Evolutionary conservation across 2,797 vertebrate genomes (phyloP).

Genomic region (Tinamus major): DNA sequence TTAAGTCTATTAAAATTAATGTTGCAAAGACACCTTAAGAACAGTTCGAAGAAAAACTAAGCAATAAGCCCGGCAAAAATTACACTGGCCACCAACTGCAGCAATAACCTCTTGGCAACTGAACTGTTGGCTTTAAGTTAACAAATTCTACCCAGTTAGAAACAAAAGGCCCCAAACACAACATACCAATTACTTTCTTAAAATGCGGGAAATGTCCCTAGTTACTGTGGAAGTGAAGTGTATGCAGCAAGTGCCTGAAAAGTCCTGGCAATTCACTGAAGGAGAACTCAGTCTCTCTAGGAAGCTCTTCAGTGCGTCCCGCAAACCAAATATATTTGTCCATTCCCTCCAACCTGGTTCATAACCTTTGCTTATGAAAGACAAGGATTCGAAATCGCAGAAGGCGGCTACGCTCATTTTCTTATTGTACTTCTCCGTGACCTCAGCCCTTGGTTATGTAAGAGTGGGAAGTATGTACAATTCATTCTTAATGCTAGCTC

Average conservation of each 20-base stretch:
- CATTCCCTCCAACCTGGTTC: not conserved
- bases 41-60: not conserved
- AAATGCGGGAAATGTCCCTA: not conserved
- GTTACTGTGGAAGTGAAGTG: not conserved
- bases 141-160: not conserved
- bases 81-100: not conserved
- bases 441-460: conserved; percentile 37
- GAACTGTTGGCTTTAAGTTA: not conserved
- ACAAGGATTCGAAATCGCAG: not conserved
- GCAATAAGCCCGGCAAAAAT: not conserved
- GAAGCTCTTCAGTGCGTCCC: conserved; percentile 23
- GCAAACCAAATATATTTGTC: not conserved
- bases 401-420: conserved; percentile 13
- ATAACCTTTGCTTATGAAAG: conserved; percentile 14
- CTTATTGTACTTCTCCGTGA: not conserved
- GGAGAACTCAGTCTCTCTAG: not conserved
- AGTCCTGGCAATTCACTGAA: conserved; percentile 8
- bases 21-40: not conserved
- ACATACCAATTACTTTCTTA: not conserved
- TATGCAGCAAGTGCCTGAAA: not conserved
- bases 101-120: not conserved
- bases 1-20: not conserved
- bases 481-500: conserved; percentile 62
- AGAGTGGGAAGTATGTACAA: conserved; percentile 41
- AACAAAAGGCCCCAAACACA: not conserved